These are phyloP conservation scores for Agrypnia vestita DNA, from an alignment of 1,140 invertebrate genomes.

Conservation along the genomic window DNA sequence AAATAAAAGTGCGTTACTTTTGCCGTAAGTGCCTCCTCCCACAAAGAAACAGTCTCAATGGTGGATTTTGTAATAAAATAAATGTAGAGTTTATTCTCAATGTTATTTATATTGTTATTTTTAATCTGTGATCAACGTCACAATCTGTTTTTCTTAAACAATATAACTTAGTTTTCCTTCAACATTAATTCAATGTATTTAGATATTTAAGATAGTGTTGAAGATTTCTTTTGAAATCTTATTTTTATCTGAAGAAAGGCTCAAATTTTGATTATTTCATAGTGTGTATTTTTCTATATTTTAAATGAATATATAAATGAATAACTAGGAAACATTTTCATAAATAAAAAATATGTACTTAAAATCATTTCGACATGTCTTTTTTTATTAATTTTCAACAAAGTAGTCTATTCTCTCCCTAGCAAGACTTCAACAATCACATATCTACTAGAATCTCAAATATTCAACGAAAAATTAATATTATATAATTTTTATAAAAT, in stretches of 20 bases:
- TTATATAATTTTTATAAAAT: no score
- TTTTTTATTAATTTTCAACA: no score
- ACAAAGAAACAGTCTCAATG: no score
- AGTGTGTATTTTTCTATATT: slow-evolving; percentile 24
- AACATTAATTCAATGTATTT: slow-evolving; percentile 37
- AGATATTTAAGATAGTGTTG: background rate
- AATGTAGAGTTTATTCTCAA: slow-evolving; percentile 42
- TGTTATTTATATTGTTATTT: slow-evolving; percentile 55
- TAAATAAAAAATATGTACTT: background rate
- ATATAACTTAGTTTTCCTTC: background rate
- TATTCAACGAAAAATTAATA: no score
- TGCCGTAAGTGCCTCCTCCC: no score
- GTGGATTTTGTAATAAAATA: slow-evolving; percentile 3
- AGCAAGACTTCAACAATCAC: no score
- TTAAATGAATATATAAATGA: slow-evolving; percentile 16
- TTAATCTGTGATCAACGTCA: slow-evolving; percentile 54
- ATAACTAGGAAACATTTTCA: background rate
- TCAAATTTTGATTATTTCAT: slow-evolving; percentile 56
- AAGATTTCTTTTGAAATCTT: slow-evolving; percentile 27
- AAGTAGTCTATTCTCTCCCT: no score
- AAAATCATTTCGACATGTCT: background rate
- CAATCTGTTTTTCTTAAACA: slow-evolving; percentile 43
- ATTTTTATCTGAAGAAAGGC: slow-evolving; percentile 53
- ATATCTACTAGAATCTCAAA: no score
- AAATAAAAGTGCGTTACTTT: background rate